Conservation (phyloP, 2,113 vertebrate genomes). For the Carassius carassius region DNA sequence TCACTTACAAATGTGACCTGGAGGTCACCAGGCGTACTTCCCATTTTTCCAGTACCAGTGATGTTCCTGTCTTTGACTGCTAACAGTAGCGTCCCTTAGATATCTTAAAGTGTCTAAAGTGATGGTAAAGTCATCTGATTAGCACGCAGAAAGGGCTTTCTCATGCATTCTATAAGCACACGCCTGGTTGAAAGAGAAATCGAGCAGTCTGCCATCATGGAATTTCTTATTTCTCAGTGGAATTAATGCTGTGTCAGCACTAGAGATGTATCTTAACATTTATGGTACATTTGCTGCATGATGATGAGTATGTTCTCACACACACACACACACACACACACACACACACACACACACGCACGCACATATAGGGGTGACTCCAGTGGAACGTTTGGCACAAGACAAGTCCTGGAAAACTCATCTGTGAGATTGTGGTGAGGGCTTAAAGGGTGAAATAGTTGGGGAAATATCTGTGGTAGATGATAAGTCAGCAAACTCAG, state of each 20-base stretch:
- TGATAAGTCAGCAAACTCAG: slow-evolving; percentile 57
- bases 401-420: slow-evolving; percentile 50
- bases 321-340: too few relatives aligned
- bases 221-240: slow-evolving; percentile 39
- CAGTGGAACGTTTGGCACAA: slow-evolving; percentile 34
- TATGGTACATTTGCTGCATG: slow-evolving; percentile 38
- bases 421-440: slow-evolving; percentile 50
- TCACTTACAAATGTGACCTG: slow-evolving; percentile 31
- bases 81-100: slow-evolving; percentile 59
- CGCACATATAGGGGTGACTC: neutral
- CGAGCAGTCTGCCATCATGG: slow-evolving; percentile 15
- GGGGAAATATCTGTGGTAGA: slow-evolving; percentile 52
- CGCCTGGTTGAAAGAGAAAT: neutral
- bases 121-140: slow-evolving; percentile 65
- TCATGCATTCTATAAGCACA: slow-evolving; percentile 64
- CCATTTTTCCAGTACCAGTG: neutral
- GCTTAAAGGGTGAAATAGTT: slow-evolving; percentile 32
- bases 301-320: slow-evolving; percentile 43
- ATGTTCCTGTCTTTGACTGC: slow-evolving; percentile 49
- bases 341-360: neutral
- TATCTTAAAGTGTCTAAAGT: slow-evolving; percentile 58
- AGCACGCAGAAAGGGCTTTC: slow-evolving; percentile 66
- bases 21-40: slow-evolving; percentile 1
- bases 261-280: slow-evolving; percentile 9
- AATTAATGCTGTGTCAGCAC: slow-evolving; percentile 41